Evolutionary conservation across 2,113 vertebrate species (phyloP).

Genomic region (Platysteira castanea): DNA sequence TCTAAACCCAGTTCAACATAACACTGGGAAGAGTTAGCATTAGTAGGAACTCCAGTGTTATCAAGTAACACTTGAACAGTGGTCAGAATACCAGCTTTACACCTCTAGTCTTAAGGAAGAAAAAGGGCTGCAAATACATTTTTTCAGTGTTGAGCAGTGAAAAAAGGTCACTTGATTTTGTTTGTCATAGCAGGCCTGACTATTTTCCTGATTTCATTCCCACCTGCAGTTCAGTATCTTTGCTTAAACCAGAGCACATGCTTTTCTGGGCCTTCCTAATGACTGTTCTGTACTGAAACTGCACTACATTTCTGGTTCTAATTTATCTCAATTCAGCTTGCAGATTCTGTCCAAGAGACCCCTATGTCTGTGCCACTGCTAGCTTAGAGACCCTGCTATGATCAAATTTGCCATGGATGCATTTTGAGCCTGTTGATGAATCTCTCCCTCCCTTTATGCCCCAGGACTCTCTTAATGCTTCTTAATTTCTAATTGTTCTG

Average conservation of each 20-base stretch:
- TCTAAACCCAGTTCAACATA: neutral
- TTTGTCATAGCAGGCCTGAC: neutral
- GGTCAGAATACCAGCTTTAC: neutral
- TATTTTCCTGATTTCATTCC: neutral
- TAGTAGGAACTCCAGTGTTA: neutral
- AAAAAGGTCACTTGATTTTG: neutral
- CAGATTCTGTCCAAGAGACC: neutral
- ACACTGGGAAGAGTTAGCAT: neutral
- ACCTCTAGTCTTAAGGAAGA: too few relatives aligned
- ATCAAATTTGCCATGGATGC: neutral
- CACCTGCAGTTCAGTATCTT: neutral
- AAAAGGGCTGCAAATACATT: neutral
- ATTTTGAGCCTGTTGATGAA: neutral
- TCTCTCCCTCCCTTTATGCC: neutral
- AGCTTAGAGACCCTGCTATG: neutral
- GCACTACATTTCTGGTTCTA: neutral
- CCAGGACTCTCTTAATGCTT: neutral
- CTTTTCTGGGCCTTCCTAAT: neutral
- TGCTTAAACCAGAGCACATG: neutral
- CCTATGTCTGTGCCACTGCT: neutral
- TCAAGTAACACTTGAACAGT: neutral
- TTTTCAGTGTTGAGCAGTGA: neutral
- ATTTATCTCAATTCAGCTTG: neutral
- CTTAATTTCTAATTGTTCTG: neutral
- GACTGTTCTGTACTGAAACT: neutral